Conservation (phyloP, 2,797 vertebrate species). For the Typhlichthys subterraneus region DNA sequence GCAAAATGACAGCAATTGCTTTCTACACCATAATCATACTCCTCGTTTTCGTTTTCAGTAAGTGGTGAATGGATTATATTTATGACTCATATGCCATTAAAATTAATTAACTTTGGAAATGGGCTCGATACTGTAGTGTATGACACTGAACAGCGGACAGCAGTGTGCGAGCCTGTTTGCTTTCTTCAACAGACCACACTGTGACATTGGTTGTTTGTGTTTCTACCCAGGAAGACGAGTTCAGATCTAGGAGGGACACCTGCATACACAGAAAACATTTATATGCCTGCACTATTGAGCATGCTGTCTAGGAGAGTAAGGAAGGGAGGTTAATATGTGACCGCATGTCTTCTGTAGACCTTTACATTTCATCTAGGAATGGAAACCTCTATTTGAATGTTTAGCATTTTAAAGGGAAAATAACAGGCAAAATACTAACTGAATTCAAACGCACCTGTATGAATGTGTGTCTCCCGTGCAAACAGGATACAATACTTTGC, state of each 20-base stretch:
- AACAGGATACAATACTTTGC: neutral
- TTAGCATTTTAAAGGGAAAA: neutral
- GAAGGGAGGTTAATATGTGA: neutral
- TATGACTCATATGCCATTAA: slow-evolving; percentile 26
- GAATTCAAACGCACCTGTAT: slow-evolving; percentile 2
- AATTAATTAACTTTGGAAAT: slow-evolving; percentile 26
- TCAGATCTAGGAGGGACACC: neutral
- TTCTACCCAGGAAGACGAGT: slow-evolving; percentile 41
- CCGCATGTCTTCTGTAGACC: slow-evolving; percentile 5
- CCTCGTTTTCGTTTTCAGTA: slow-evolving; percentile 51
- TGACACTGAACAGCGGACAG: neutral
- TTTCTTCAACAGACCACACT: slow-evolving; percentile 9
- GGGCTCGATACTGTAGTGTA: neutral
- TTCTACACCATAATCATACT: slow-evolving; percentile 37
- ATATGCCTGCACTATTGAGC: slow-evolving; percentile 1
- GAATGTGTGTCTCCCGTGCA: neutral
- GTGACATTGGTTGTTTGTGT: slow-evolving; percentile 16
- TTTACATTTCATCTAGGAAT: neutral
- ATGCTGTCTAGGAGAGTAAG: neutral
- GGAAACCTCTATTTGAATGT: slow-evolving; percentile 6
- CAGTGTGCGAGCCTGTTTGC: slow-evolving; percentile 2
- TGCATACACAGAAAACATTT: slow-evolving; percentile 18
- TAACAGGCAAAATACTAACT: neutral
- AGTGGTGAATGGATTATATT: slow-evolving; percentile 42
- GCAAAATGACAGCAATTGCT: slow-evolving; percentile 45